Evolutionary conservation across 2,797 vertebrate species (phyloP).

Genomic region (Acanthurus leucopareius): DNA sequence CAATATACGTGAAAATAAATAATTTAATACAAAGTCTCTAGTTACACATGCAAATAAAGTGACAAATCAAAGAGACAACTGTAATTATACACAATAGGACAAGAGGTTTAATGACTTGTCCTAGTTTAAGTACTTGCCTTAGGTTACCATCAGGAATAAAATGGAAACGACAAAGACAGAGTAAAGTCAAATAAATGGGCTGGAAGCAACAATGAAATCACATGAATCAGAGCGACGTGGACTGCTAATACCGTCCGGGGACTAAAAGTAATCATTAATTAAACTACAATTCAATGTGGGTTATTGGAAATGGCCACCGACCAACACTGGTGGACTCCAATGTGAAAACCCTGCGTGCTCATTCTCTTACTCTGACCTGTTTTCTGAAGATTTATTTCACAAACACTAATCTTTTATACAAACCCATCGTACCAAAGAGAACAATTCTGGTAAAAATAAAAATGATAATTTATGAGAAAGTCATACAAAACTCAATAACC

Average conservation of each 20-base stretch:
- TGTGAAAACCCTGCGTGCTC: conserved; percentile 21
- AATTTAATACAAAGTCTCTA: conserved; percentile 69
- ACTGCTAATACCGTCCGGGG: conserved; percentile 41
- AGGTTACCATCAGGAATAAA: conserved; percentile 55
- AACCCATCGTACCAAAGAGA: conserved; percentile 32
- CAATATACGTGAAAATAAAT: conserved; percentile 78
- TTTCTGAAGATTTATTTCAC: conserved; percentile 18
- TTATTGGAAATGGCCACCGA: conserved; percentile 22
- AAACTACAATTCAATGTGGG: conserved; percentile 35
- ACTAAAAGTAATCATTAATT: conserved; percentile 52
- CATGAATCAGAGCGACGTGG: conserved; percentile 46
- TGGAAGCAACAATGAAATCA: conserved; percentile 48
- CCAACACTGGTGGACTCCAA: conserved; percentile 14
- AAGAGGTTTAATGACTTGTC: conserved; percentile 55
- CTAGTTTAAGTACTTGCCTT: conserved; percentile 53
- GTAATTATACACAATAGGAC: conserved; percentile 62
- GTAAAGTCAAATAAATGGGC: conserved; percentile 52
- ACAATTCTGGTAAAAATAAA: conserved; percentile 34
- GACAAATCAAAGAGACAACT: conserved; percentile 62
- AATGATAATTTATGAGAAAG: conserved; percentile 34
- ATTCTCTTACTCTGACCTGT: conserved; percentile 25
- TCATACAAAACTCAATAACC: conserved; percentile 38
- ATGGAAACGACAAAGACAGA: conserved; percentile 54
- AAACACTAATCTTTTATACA: conserved; percentile 48
- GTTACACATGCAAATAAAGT: conserved; percentile 77